A percentile compares a stretch with the other conserved stretches of the same genome.
Conservation (phyloP, 2,797 vertebrate genomes). For the Taenioides sp. region DNA sequence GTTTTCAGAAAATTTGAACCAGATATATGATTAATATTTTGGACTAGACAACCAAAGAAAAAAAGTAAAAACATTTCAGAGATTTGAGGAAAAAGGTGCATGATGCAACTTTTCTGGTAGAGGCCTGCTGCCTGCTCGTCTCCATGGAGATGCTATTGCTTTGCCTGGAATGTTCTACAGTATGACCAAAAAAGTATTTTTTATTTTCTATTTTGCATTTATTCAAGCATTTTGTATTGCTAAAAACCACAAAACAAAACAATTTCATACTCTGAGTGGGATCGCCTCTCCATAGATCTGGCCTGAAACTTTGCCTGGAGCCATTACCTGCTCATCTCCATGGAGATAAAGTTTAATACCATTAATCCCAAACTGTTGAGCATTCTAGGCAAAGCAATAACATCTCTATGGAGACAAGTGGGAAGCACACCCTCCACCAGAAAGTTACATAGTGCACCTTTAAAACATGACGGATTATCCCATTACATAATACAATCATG, state of each 20-base stretch:
- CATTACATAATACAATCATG: slow-evolving; percentile 12
- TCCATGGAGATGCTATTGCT: neutral
- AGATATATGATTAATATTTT: neutral
- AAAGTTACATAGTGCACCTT: neutral
- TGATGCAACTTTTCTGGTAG: neutral
- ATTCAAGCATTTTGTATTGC: too few species aligned
- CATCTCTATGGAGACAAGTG: neutral
- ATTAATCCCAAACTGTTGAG: neutral
- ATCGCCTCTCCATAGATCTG: too few species aligned
- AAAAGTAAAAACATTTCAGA: neutral
- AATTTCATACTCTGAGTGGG: too few species aligned
- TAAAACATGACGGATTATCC: neutral
- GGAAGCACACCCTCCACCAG: neutral
- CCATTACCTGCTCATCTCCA: neutral
- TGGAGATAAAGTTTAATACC: neutral
- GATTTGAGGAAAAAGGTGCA: neutral
- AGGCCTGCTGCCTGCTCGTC: neutral
- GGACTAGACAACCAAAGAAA: neutral
- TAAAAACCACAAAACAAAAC: too few species aligned
- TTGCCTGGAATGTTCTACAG: too few species aligned
- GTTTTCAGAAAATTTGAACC: neutral
- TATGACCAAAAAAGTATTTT: too few species aligned
- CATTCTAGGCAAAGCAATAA: neutral
- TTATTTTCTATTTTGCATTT: too few species aligned
- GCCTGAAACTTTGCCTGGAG: too few species aligned